Conservation (phyloP, 2,888 invertebrate genomes). For the Furcula furcula region DNA sequence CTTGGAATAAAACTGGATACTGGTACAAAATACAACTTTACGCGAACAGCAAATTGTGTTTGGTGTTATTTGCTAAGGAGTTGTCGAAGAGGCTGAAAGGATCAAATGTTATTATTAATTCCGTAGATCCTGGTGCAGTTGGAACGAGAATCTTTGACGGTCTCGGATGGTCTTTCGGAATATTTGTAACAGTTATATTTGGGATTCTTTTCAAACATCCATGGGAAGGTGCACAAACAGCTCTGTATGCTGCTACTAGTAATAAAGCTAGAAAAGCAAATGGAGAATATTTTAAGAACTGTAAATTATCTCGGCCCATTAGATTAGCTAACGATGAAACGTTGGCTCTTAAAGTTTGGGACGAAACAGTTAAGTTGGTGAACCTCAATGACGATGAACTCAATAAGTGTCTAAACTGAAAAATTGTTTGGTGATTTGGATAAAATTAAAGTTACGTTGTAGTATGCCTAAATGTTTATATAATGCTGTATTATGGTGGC, state of each 20-base stretch:
- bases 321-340: slow-evolving; percentile 84
- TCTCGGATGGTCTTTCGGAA: slow-evolving; percentile 65
- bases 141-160: slow-evolving; percentile 87
- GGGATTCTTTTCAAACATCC: slow-evolving; percentile 87
- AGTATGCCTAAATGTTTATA: no score
- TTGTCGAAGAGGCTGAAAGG: slow-evolving; percentile 84
- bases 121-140: slow-evolving; percentile 92
- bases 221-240: slow-evolving; percentile 91
- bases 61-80: slow-evolving; percentile 87
- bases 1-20: slow-evolving; percentile 83
- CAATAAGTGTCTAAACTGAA: slow-evolving; percentile 70
- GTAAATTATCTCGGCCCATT: slow-evolving; percentile 81
- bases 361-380: slow-evolving; percentile 86
- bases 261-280: slow-evolving; percentile 84
- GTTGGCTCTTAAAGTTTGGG: slow-evolving; percentile 89
- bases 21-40: slow-evolving; percentile 78
- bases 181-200: slow-evolving; percentile 82
- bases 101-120: slow-evolving; percentile 87
- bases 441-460: no score
- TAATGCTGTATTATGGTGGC: no score
- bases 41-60: slow-evolving; percentile 86
- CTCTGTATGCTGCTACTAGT: slow-evolving; percentile 87
- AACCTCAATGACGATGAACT: slow-evolving; percentile 85
- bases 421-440: no score
- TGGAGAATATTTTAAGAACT: slow-evolving; percentile 91